Base-by-base conservation (phyloP, 1,140 invertebrate species). In the Zaprionus camerounensis region DNA sequence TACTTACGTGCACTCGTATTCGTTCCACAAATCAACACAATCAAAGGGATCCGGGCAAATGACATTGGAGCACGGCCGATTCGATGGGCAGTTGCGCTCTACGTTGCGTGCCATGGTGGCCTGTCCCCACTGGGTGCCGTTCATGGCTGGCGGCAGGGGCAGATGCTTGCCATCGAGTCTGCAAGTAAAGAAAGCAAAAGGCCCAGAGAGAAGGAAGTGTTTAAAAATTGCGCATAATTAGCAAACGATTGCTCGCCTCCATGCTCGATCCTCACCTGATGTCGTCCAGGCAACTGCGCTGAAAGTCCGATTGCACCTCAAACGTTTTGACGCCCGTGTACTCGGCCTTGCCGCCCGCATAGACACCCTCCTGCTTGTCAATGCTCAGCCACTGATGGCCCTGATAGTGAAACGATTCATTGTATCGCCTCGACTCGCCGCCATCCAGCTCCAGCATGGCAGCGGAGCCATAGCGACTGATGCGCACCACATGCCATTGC, bases 351-450 rank as follows among this genome's bases (percentile, higher is more conserved):
- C 95, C 95, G 46, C 95, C 95, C 46, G 94, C 95, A 90, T 95
- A 95, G 15, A 96, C 94, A 34, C 95, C 95, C 84, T 95, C 94
- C 84, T 95, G 94, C 74, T 95, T 95, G 80, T 95, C 95, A 41
- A 95, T 94, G 57, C 93, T 86, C 84, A 95, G 93, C 92, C 94
- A 93, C 82, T 95, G 95, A 87, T 95, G 95, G 12, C 95, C 94
- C 61, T 93, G 92, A 75, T 95, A 95, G 64, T 93, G 93, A 77
- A 95, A 94, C 11, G 95, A 95, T 86, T 96, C 95, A 82, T 95
- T 96, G 92, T 95, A 96, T 44, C 95, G 94, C 49, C 95, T 83
- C 5, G 95, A 95, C 91, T 96, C 96, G n/a, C 96, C 96, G 12
- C 95, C 95, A 88, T 96, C 96, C 61, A 96, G 84, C 71, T 94